Evolutionary conservation across 1,140 invertebrate species (phyloP).

Genomic region (Aphidius ervi): DNA sequence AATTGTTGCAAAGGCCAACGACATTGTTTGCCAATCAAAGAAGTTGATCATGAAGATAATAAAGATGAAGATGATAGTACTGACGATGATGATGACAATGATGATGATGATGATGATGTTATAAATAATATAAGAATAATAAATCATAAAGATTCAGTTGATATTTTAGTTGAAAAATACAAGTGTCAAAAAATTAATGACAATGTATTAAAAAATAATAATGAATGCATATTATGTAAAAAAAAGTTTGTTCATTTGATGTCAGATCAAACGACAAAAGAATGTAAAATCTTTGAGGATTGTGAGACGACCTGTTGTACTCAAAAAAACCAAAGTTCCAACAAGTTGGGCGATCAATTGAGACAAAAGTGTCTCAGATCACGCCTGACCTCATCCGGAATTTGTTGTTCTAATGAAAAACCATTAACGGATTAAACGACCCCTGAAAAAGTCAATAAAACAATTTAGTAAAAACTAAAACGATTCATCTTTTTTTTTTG

Average conservation of each 20-base stretch:
- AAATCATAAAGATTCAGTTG: slow-evolving; percentile 37
- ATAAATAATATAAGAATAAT: slow-evolving; percentile 24
- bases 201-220: slow-evolving; percentile 13
- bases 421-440: no score
- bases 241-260: slow-evolving; percentile 12
- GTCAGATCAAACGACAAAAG: slow-evolving; percentile 9
- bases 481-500: background rate
- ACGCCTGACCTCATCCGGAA: background rate
- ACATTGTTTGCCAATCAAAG: no score
- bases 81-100: slow-evolving; percentile 4
- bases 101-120: slow-evolving; percentile 20
- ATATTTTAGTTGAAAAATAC: slow-evolving; percentile 38
- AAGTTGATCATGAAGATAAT: no score
- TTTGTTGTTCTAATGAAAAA: background rate
- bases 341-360: slow-evolving; percentile 17
- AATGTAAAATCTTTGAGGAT: slow-evolving; percentile 3
- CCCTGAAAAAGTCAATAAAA: no score
- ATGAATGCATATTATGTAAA: slow-evolving; percentile 17
- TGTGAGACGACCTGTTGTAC: slow-evolving; percentile 16
- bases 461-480: background rate
- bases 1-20: background rate
- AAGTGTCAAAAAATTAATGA: slow-evolving; percentile 24
- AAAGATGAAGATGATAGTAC: no score
- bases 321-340: slow-evolving; percentile 8
- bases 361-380: slow-evolving; percentile 4